Percentiles rank a stretch among this genome's conserved stretches.
phyloP scores from a whole-genome alignment of 2,113 vertebrate species.

The Gobiocypris rarus region DNA sequence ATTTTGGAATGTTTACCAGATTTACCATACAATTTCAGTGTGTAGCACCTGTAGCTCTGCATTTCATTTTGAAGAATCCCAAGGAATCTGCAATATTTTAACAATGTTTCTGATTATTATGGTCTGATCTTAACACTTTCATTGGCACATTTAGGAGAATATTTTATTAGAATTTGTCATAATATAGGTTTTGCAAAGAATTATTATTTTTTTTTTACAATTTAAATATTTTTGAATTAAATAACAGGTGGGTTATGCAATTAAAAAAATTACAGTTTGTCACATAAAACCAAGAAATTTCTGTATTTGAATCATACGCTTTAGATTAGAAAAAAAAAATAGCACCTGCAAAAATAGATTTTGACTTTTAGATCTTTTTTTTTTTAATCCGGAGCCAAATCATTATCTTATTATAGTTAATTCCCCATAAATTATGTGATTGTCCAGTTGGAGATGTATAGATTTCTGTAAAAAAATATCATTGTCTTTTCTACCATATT shows the following conservation, averaged over 20 bases:
- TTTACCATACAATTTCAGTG: neutral
- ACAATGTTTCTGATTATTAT: neutral
- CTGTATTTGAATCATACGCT: neutral
- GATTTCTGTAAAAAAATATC: too few relatives aligned
- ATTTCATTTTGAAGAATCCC: neutral
- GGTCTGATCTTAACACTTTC: neutral
- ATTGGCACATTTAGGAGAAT: neutral
- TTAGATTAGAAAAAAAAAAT: conserved; percentile 9
- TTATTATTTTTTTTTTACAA: neutral
- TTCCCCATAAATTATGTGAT: too few relatives aligned
- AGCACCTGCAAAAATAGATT: conserved; percentile 22
- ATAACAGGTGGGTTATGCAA: neutral
- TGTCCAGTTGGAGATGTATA: too few relatives aligned
- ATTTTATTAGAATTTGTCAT: neutral
- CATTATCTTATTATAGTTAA: too few relatives aligned
- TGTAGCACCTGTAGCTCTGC: neutral
- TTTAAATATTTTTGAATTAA: neutral
- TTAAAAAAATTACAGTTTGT: neutral
- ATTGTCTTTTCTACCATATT: neutral
- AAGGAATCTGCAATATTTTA: neutral
- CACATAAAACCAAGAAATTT: neutral
- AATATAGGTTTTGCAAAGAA: neutral
- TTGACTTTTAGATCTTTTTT: too few relatives aligned
- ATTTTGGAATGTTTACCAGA: neutral
- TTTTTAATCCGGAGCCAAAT: too few relatives aligned